These are phyloP conservation scores for Gopherus flavomarginatus DNA, from an alignment of 2,113 vertebrate species.

Conservation along the genomic window DNA sequence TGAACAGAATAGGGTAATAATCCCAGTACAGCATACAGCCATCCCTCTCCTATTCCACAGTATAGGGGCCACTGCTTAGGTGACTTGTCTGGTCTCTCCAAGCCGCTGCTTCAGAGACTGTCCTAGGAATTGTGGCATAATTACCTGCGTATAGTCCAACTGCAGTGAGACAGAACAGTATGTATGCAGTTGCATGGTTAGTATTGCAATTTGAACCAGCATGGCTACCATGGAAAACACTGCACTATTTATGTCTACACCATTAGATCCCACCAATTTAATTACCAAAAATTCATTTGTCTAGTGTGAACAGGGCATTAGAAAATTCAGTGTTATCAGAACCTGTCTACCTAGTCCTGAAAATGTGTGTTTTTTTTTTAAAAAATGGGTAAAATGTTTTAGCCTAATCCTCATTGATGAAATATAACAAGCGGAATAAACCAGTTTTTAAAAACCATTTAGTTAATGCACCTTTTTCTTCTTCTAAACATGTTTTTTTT, in stretches of 20 bases:
- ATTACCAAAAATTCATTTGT: not conserved
- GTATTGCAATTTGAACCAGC: not conserved
- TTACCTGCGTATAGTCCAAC: accelerated
- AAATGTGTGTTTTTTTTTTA: not conserved
- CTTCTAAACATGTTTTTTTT: not conserved
- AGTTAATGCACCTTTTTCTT: not conserved
- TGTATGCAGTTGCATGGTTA: not conserved
- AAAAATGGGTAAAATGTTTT: constrained; percentile 1
- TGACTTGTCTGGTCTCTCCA: accelerated
- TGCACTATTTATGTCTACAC: not conserved
- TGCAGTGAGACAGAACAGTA: not conserved
- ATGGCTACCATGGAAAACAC: not conserved
- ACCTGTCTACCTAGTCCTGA: not conserved
- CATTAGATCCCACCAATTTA: not conserved
- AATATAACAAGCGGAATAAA: not conserved
- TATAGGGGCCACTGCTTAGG: not conserved
- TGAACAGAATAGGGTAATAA: not conserved
- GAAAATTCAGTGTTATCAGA: not conserved
- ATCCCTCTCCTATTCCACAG: not conserved
- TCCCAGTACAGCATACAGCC: not conserved
- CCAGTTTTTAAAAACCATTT: not conserved
- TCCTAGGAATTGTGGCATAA: not conserved
- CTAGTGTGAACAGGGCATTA: not conserved
- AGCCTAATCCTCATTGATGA: not conserved
- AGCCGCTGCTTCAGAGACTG: accelerated